Evolutionary conservation across 1,140 invertebrate species (phyloP).

Genomic region (Lethrus apterus): DNA sequence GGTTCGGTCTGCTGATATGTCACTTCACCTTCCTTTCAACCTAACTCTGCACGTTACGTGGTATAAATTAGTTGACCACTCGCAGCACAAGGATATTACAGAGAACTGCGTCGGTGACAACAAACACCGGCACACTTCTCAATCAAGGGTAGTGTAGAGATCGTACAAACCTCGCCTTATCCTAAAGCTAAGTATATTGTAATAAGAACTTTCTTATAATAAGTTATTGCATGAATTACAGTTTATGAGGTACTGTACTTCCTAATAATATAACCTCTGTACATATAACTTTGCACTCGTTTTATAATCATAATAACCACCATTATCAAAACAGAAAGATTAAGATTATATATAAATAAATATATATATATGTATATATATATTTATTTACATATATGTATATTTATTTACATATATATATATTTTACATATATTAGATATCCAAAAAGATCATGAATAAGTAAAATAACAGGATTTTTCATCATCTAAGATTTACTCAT

Average conservation of each 20-base stretch:
- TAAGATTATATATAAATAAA: conserved; percentile 40
- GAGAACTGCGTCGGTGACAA: conserved; percentile 3
- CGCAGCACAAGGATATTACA: conserved; percentile 6
- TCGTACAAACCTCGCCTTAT: conserved; percentile 40
- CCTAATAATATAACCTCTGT: conserved; percentile 44
- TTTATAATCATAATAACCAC: conserved; percentile 41
- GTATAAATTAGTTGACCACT: background rate
- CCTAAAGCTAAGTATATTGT: conserved; percentile 43
- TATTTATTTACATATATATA: too few species aligned
- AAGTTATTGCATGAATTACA: conserved; percentile 45
- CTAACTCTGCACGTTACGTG: background rate
- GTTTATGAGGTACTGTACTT: conserved; percentile 44
- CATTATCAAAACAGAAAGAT: conserved; percentile 44
- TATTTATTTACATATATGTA: conserved; percentile 27
- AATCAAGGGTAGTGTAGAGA: conserved; percentile 22
- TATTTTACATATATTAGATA: too few species aligned
- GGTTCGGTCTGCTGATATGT: conserved; percentile 37
- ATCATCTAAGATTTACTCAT: too few species aligned
- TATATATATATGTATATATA: conserved; percentile 32
- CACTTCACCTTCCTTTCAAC: conserved; percentile 23
- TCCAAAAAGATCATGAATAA: too few species aligned
- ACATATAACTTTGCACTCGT: conserved; percentile 42
- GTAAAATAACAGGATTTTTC: too few species aligned
- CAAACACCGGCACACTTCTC: background rate
- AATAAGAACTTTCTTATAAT: conserved; percentile 44